A percentile compares a stretch with the other conserved stretches of the same genome.
These are phyloP conservation scores for Agonopterix subpropinquella DNA, from an alignment of 2,888 invertebrate species.

Conservation along the genomic window DNA sequence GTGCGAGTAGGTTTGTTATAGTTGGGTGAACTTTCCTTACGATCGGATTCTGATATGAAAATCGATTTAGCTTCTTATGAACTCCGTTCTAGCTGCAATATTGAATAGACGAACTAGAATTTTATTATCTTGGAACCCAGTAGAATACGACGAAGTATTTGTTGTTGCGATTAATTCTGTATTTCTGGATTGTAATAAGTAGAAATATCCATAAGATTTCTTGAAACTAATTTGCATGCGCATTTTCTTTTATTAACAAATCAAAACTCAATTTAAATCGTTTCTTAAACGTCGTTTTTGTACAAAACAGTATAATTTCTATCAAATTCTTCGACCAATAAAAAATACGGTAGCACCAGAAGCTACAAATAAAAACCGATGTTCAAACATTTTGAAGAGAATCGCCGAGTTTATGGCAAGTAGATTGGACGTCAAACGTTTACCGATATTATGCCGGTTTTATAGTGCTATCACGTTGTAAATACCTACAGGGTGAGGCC, in stretches of 20 bases:
- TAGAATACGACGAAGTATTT: too few relatives aligned
- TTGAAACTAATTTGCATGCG: too few relatives aligned
- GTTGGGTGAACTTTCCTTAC: not conserved
- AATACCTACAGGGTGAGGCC: constrained; percentile 37
- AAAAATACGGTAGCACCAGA: not conserved
- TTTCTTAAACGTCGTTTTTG: too few relatives aligned
- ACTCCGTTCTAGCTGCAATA: not conserved
- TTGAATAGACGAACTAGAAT: not conserved
- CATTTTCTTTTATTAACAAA: too few relatives aligned
- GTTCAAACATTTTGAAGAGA: constrained; percentile 11
- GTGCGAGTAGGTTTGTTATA: constrained; percentile 21
- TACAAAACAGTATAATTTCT: too few relatives aligned
- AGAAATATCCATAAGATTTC: too few relatives aligned
- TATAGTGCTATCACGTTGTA: constrained; percentile 55
- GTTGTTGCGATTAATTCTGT: too few relatives aligned
- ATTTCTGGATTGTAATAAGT: too few relatives aligned
- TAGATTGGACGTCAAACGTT: constrained; percentile 60
- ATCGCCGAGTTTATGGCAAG: constrained; percentile 26
- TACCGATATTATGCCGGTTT: constrained; percentile 57
- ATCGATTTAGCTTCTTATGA: constrained; percentile 1
- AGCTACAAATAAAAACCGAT: constrained; percentile 15
- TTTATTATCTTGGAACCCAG: too few relatives aligned
- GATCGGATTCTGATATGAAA: constrained; percentile 1
- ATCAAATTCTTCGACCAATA: too few relatives aligned
- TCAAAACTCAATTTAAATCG: too few relatives aligned